phyloP scores from a whole-genome alignment of 1,140 invertebrate genomes.

The Brachionus sp. region DNA sequence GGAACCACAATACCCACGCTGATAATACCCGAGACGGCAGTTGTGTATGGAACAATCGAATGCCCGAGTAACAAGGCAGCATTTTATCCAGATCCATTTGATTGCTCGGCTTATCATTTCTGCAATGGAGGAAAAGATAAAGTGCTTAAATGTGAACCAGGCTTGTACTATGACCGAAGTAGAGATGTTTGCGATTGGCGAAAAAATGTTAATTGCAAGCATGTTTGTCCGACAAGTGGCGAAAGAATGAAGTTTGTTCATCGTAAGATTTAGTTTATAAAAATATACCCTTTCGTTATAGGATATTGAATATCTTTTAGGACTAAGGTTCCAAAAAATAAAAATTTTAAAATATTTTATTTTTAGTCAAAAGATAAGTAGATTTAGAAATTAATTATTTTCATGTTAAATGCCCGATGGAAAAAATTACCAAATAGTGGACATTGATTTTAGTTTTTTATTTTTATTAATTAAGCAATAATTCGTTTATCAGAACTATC shows the following conservation, averaged over 20 bases:
- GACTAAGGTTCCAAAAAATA: too few relatives aligned
- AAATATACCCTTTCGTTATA: background rate
- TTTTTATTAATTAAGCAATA: too few relatives aligned
- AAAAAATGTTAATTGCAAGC: constrained; percentile 45
- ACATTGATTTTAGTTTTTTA: too few relatives aligned
- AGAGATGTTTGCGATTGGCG: constrained; percentile 42
- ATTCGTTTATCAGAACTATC: too few relatives aligned
- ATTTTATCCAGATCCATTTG: constrained; percentile 43
- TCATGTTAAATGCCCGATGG: too few relatives aligned
- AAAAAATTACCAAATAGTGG: too few relatives aligned
- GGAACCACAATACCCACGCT: background rate
- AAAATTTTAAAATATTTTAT: too few relatives aligned
- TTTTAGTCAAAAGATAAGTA: too few relatives aligned
- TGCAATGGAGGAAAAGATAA: constrained; percentile 45
- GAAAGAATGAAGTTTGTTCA: constrained; percentile 44
- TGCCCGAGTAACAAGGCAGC: background rate
- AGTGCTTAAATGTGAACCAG: constrained; percentile 43
- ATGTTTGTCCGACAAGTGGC: constrained; percentile 34
- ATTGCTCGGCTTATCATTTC: constrained; percentile 45
- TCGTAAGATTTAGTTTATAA: background rate
- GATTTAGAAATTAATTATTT: too few relatives aligned
- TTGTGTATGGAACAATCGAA: constrained; percentile 32
- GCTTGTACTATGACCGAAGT: constrained; percentile 38
- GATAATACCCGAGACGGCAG: background rate
- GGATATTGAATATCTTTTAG: too few relatives aligned